A percentile compares a stretch with the other conserved stretches of the same genome.
Evolutionary conservation across 2,113 vertebrate genomes (phyloP).

Genomic region (Onychostoma macrolepis): DNA sequence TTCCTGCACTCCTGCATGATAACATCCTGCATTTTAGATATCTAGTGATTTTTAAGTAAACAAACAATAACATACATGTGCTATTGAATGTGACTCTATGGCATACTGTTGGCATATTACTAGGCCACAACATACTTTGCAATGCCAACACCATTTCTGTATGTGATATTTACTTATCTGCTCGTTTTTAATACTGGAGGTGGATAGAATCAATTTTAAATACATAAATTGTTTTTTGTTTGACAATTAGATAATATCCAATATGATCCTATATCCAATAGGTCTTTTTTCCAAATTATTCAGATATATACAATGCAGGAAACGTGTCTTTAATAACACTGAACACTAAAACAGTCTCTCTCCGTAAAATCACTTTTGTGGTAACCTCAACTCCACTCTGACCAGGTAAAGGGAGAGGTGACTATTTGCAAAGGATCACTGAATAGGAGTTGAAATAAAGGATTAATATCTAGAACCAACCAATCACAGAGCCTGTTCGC

Average conservation of each 20-base stretch:
- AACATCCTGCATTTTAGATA: conserved; percentile 38
- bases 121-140: not conserved
- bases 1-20: conserved; percentile 13
- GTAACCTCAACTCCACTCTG: conserved; percentile 8
- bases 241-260: not conserved
- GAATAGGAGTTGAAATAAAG: not conserved
- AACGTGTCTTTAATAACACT: not conserved
- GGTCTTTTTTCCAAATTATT: not conserved
- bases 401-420: not conserved
- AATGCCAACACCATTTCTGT: not conserved
- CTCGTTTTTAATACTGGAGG: not conserved
- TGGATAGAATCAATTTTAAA: not conserved
- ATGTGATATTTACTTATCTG: not conserved
- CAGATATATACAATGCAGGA: conserved; percentile 26
- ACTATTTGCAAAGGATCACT: not conserved
- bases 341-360: not conserved
- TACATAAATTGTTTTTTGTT: not conserved
- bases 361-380: not conserved
- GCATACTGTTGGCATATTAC: not conserved
- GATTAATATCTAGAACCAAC: not conserved
- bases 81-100: not conserved
- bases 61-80: not conserved
- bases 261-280: not conserved
- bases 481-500: conserved; percentile 6
- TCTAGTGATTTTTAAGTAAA: not conserved